phyloP scores from a whole-genome alignment of 2,888 invertebrate genomes.

The Melikaiella ostensackeni region DNA sequence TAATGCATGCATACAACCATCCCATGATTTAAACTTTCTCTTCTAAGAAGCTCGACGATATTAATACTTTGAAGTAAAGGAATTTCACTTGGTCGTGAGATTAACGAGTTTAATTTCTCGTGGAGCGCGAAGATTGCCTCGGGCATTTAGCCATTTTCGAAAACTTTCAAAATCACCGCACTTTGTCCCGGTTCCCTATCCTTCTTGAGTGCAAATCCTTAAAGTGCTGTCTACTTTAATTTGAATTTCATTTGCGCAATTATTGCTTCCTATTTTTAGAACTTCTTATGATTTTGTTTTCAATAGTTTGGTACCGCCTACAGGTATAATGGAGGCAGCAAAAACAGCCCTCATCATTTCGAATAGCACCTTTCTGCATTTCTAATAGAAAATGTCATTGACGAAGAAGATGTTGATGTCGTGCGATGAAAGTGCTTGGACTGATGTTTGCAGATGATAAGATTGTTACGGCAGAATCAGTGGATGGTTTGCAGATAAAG shows the following conservation, averaged over 20 bases:
- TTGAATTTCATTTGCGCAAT: neutral
- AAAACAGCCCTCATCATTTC: too few species aligned
- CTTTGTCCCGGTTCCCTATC: neutral
- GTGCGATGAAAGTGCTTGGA: too few species aligned
- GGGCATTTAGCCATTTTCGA: neutral
- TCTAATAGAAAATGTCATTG: too few species aligned
- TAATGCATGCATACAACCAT: slow-evolving; percentile 4
- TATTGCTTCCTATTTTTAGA: neutral
- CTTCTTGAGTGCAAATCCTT: neutral
- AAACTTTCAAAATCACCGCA: neutral
- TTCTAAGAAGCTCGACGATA: neutral
- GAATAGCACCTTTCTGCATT: too few species aligned
- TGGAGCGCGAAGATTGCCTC: neutral
- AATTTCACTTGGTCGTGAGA: neutral
- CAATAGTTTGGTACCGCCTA: too few species aligned
- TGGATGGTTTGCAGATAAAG: too few species aligned
- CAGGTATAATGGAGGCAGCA: too few species aligned
- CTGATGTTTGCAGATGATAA: too few species aligned
- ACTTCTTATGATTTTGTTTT: too few species aligned
- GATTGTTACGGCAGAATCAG: too few species aligned
- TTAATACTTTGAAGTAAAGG: neutral
- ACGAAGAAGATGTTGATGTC: too few species aligned
- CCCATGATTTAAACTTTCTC: slow-evolving; percentile 1
- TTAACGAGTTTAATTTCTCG: slow-evolving; percentile 8
- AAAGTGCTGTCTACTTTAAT: neutral